These are phyloP conservation scores for Ivindomyrus marchei DNA, from an alignment of 2,113 vertebrate species.

Conservation along the genomic window DNA sequence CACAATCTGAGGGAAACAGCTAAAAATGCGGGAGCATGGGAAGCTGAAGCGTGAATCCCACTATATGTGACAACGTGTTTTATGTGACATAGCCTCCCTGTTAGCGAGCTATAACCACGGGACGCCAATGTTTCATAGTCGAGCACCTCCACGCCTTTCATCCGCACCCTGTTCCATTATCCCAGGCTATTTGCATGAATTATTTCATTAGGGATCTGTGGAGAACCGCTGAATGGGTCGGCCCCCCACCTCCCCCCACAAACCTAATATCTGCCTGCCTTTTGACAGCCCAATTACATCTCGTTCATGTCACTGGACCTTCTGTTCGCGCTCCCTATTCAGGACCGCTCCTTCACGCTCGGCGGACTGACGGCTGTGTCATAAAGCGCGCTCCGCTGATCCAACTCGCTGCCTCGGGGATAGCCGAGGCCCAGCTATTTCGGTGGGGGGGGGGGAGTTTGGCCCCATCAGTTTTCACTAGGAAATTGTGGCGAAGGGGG, in stretches of 20 bases:
- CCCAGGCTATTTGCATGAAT: conserved; percentile 14
- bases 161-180: neutral
- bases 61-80: neutral
- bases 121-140: neutral
- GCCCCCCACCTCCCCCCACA: neutral
- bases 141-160: neutral
- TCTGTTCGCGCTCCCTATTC: neutral
- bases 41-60: neutral
- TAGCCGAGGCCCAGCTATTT: neutral
- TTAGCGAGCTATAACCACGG: neutral
- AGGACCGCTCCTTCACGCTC: neutral
- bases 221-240: neutral
- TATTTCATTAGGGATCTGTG: conserved; percentile 22
- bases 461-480: neutral
- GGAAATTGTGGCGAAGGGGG: neutral
- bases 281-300: conserved; percentile 18
- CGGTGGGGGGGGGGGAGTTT: neutral
- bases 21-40: neutral
- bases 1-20: neutral
- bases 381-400: conserved; percentile 10
- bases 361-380: conserved; percentile 11
- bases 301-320: conserved; percentile 15
- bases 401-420: conserved; percentile 12
- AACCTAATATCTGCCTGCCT: conserved; percentile 10
- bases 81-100: neutral